phyloP scores from a whole-genome alignment of 2,113 vertebrate genomes.

The Corythornis cristatus region DNA sequence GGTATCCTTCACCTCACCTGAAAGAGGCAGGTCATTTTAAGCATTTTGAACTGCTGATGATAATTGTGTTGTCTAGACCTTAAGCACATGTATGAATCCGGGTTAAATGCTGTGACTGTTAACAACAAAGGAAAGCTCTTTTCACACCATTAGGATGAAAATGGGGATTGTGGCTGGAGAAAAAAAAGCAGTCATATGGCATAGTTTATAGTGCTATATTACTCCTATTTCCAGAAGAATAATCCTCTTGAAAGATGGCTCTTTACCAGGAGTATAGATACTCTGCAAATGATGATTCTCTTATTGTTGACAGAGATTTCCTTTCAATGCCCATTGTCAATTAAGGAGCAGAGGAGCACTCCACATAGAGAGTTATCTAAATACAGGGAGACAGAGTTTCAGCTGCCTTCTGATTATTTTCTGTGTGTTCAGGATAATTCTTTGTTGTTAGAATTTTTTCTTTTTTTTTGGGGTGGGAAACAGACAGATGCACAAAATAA shows the following conservation, averaged over 20 bases:
- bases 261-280: not conserved
- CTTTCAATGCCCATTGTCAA: not conserved
- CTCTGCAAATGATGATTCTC: not conserved
- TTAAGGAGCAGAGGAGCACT: not conserved
- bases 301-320: not conserved
- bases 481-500: slow-evolving; percentile 28
- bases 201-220: not conserved
- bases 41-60: not conserved
- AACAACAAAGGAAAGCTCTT: not conserved
- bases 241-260: not conserved
- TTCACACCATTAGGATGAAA: not conserved
- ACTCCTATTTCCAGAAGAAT: not conserved
- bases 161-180: not conserved
- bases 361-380: not conserved
- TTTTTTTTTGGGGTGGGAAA: not conserved
- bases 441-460: not conserved
- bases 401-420: not conserved
- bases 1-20: not conserved
- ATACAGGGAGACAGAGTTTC: not conserved
- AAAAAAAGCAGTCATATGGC: not conserved
- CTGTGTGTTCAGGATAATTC: not conserved
- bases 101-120: not conserved
- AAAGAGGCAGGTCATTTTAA: not conserved
- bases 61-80: not conserved
- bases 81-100: not conserved